These are phyloP conservation scores for Xenopus tropicalis DNA, from an alignment of 2,113 vertebrate genomes.

Conservation along the genomic window DNA sequence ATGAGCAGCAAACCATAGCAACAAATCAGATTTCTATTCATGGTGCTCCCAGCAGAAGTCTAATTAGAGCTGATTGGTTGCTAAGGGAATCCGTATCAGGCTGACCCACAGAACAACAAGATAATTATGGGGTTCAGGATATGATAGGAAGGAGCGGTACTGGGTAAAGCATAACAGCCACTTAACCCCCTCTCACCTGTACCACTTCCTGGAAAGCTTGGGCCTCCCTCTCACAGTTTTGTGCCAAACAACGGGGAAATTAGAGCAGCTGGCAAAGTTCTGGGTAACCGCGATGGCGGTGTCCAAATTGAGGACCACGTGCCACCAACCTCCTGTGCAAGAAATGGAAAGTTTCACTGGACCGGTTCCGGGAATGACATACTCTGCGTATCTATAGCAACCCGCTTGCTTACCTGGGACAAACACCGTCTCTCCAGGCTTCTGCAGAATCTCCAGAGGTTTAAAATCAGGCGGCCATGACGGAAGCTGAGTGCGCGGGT, in stretches of 20 bases:
- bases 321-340: constrained; percentile 92
- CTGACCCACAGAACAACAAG: too few relatives aligned
- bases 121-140: too few relatives aligned
- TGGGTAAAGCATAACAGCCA: neutral
- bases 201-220: constrained; percentile 96
- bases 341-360: neutral
- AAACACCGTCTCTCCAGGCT: constrained; percentile 93
- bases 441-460: constrained; percentile 91
- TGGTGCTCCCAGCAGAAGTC: too few relatives aligned
- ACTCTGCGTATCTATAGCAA: neutral
- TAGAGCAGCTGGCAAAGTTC: constrained; percentile 95
- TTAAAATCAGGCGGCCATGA: constrained; percentile 89
- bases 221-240: constrained; percentile 95
- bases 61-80: too few relatives aligned
- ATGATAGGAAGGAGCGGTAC: too few relatives aligned
- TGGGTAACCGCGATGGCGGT: constrained; percentile 93
- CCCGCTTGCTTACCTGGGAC: constrained; percentile 76
- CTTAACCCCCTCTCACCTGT: constrained; percentile 73
- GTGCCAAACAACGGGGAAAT: constrained; percentile 98
- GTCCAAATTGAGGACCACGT: constrained; percentile 94
- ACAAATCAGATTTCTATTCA: too few relatives aligned
- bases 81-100: too few relatives aligned
- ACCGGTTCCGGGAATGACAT: too few relatives aligned
- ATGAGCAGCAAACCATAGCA: too few relatives aligned
- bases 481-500: constrained; percentile 86